phyloP scores from a whole-genome alignment of 2,113 vertebrate species.

The Psilopogon haemacephalus region DNA sequence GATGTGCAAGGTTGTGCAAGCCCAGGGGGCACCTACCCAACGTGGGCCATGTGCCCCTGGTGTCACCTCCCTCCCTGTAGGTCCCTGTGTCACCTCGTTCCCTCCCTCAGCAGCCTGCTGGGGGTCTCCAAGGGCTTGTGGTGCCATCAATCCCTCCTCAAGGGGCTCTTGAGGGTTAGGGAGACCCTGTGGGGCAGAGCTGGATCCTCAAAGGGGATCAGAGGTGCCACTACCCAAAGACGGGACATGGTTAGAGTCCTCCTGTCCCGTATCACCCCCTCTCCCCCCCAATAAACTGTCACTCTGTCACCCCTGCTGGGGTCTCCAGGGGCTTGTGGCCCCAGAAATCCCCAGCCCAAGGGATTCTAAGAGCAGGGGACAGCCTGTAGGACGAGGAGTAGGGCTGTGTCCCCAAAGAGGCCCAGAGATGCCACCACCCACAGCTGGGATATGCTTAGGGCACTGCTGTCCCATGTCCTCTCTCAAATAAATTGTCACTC shows the following conservation, averaged over 20 bases:
- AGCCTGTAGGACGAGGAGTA: rapidly evolving
- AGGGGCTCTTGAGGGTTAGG: not conserved
- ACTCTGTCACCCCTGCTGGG: not conserved
- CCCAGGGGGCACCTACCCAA: not conserved
- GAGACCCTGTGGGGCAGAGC: not conserved
- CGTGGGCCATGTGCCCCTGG: rapidly evolving
- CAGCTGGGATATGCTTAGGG: not conserved
- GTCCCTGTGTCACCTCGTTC: not conserved
- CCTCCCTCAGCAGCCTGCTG: no score
- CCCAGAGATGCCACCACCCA: not conserved
- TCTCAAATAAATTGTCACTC: no score
- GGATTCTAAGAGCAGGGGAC: not conserved
- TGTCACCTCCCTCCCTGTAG: not conserved
- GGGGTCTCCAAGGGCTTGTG: not conserved
- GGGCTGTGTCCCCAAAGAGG: not conserved
- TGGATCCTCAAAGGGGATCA: not conserved
- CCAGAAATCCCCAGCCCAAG: not conserved
- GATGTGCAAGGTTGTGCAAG: not conserved
- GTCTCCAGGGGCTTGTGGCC: not conserved
- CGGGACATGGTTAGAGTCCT: no score
- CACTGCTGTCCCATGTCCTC: no score
- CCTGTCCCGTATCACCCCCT: not conserved
- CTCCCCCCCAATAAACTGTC: not conserved
- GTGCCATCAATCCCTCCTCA: not conserved
- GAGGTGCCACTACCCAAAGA: not conserved